These are phyloP conservation scores for Drosophila leonis DNA, from an alignment of 2,888 invertebrate genomes.

Conservation along the genomic window DNA sequence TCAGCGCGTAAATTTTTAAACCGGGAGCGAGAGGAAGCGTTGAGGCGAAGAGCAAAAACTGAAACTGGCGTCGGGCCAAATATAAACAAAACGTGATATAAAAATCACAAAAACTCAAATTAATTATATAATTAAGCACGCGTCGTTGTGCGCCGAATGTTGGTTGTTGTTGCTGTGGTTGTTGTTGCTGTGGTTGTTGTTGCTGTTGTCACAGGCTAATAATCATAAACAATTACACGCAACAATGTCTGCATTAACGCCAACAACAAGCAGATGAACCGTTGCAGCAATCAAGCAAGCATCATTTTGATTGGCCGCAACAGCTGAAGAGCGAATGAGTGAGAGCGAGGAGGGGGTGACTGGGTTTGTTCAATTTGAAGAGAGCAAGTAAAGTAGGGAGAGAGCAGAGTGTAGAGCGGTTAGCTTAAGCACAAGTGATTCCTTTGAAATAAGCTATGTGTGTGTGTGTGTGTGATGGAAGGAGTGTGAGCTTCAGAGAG, in stretches of 20 bases:
- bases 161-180: slow-evolving; percentile 19
- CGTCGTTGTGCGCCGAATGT: slow-evolving; percentile 42
- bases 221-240: slow-evolving; percentile 56
- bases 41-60: background rate
- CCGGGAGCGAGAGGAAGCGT: slow-evolving; percentile 6
- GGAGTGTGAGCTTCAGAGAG: background rate
- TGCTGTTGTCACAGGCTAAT: slow-evolving; percentile 42
- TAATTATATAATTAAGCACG: slow-evolving; percentile 78
- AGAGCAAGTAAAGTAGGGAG: background rate
- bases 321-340: background rate
- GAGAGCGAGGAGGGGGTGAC: background rate
- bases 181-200: slow-evolving; percentile 1
- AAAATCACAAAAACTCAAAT: slow-evolving; percentile 59
- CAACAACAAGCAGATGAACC: slow-evolving; percentile 18
- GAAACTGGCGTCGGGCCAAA: slow-evolving; percentile 55
- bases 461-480: background rate
- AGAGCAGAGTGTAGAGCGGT: background rate
- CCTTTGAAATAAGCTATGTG: slow-evolving; percentile 14
- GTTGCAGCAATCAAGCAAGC: slow-evolving; percentile 40
- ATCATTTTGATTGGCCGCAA: slow-evolving; percentile 49
- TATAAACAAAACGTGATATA: slow-evolving; percentile 72
- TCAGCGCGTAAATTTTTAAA: slow-evolving; percentile 26
- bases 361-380: background rate
- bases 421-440: slow-evolving; percentile 10
- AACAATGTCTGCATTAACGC: slow-evolving; percentile 41